Conservation (phyloP, 2,888 invertebrate genomes). For the Acanthopleura granulata region DNA sequence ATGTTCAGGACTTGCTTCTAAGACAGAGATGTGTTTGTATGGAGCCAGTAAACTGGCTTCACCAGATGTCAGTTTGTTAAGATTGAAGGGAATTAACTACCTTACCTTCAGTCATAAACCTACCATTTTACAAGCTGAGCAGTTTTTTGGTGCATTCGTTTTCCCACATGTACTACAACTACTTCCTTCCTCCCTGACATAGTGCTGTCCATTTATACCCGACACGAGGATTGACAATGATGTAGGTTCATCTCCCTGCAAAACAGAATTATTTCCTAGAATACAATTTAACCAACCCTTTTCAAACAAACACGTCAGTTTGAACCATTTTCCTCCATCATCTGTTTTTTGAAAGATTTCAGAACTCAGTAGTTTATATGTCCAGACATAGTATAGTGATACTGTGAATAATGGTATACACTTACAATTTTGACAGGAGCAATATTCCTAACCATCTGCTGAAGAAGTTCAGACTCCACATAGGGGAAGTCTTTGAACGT, state of each 20-base stretch:
- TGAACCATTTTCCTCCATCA: no score
- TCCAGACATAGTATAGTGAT: not conserved
- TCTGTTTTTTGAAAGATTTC: no score
- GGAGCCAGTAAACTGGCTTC: no score
- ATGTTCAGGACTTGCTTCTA: no score
- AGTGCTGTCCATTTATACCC: constrained; percentile 90
- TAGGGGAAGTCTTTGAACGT: constrained; percentile 91
- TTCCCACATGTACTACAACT: constrained; percentile 63
- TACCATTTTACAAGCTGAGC: constrained; percentile 87
- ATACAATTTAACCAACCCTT: no score
- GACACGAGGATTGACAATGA: constrained; percentile 81
- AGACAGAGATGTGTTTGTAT: no score
- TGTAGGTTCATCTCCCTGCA: constrained; percentile 74
- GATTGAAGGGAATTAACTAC: no score
- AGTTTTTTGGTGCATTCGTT: constrained; percentile 85
- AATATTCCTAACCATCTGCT: constrained; percentile 62
- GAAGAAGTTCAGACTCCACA: constrained; percentile 84
- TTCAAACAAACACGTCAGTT: no score
- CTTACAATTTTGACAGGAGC: constrained; percentile 60
- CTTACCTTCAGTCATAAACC: not conserved
- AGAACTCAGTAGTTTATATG: no score
- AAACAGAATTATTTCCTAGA: not conserved
- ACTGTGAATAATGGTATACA: constrained; percentile 20
- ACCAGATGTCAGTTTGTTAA: no score
- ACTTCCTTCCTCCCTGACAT: constrained; percentile 60